Base-by-base conservation (phyloP, 2,113 vertebrate species). In the Buteo buteo region DNA sequence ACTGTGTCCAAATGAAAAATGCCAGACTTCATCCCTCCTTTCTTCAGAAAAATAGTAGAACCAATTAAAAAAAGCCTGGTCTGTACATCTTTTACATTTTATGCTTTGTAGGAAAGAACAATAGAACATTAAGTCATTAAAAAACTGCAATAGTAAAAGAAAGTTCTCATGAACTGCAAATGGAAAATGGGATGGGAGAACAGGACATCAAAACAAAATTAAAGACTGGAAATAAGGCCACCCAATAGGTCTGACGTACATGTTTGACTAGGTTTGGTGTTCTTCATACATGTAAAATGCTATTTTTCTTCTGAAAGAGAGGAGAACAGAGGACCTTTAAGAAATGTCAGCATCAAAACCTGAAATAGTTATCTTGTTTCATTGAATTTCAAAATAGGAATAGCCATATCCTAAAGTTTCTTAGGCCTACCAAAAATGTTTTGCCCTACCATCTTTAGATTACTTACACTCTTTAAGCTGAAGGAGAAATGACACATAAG, bases 11-110 rank as follows among this genome's bases (percentile, higher is more conserved):
- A 67, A 82, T 91, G 72, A 96, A 97, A 97, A 97, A 97, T 64
- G 19, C 65, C 81, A 86, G 80, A 50, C 50, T 95, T 94, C 93
- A 58, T 65, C 40, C 44, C 38, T 93, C 42, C 70, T 89, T 84
- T 97, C 76, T 44, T 72, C 77, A 73, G 55, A 73, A 94, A 97
- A 95, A 81, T 50, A 84, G 92, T 85, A 85, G 76, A 88, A 78
- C 88, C 94, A 98, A 96, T 98, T 97, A 40, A 86, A 92, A 92
- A 96, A 98, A 74, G 34, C 42, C 42, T 52, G 16, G 13, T 72
- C n/a, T 97, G 54, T 84, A 77, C 83, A 92, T 93, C 92, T 88
- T 97, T 94, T 94, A 70, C 7, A 10, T 86, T 91, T 87, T 93
- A 47, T 67, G 54, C 29, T 94, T 96, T 94, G 31, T 59, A 72